Evolutionary conservation across 2,888 invertebrate genomes (phyloP), one percentile per base, ranked within the genome.

Genomic region (Ichneumoninae sp.): DNA sequence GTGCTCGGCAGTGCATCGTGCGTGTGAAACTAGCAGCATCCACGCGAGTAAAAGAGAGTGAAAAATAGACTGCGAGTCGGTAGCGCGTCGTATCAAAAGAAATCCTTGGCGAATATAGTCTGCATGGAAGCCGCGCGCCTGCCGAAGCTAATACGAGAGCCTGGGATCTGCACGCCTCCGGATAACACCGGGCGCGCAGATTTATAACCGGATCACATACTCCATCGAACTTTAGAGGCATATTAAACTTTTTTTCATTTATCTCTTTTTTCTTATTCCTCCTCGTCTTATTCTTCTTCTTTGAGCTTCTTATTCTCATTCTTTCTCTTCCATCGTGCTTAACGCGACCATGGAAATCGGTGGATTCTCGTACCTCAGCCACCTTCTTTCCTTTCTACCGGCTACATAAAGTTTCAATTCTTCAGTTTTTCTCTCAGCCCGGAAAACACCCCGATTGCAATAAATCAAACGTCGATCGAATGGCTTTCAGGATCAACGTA

Each of bases 191-290:
- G 75, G 85, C 26, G 44, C 75, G 77, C 80, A 89, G 91, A 93
- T 92, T 92, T 91, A 92, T 90, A 90, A 90, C 88, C 89, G 87
- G 89, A 91, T 90, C 90, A 89, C 87, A 88, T 89, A 90, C 90
- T 89, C 90, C 88, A 91, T 92, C 89, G 91, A 91, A 91, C 91
- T 91, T 91, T 87, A 88, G 87, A 86, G 89, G 90, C 89, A 87
- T 88, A 89, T 91, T 90, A 90, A 91, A 92, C 89, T 92, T 91
- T 90, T 89, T 89, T 71, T 65, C 36, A 6, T 4, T 47, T n/a
- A 8, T 63, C 19, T 68, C 47, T 57, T 10, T 69, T 69, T 70
- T 70, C 70, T 63, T 57, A 71, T 76, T 76, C 63, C 75, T 75
- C 52, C 52, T 75, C 69, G 40, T 40, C 40, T 40, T 10, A 0